These are phyloP conservation scores for Ceratosolen fusciceps DNA, from an alignment of 1,140 invertebrate genomes.

Conservation along the genomic window DNA sequence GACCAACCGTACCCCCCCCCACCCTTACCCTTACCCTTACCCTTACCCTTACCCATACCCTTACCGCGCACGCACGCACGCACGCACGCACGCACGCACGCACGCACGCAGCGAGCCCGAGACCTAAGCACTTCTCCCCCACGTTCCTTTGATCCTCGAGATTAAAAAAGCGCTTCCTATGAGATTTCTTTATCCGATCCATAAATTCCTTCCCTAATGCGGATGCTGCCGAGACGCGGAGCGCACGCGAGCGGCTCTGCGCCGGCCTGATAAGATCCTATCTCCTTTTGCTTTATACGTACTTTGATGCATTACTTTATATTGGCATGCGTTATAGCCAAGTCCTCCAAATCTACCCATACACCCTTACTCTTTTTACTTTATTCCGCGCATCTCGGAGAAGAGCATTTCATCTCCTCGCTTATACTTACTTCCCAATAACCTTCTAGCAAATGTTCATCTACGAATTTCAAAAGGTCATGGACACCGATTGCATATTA, in stretches of 20 bases:
- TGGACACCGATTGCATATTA: no score
- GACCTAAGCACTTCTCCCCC: neutral
- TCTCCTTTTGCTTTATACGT: slow-evolving; percentile 32
- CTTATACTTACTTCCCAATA: no score
- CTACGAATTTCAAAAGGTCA: no score
- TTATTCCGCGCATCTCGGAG: no score
- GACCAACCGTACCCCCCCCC: neutral
- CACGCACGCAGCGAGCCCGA: neutral
- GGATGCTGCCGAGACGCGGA: neutral
- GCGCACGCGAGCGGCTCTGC: slow-evolving; percentile 11
- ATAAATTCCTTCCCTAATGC: slow-evolving; percentile 31
- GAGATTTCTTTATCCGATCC: slow-evolving; percentile 46
- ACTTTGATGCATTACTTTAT: slow-evolving; percentile 42
- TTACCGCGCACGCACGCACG: neutral
- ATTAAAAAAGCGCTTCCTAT: slow-evolving; percentile 46
- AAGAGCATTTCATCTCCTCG: no score
- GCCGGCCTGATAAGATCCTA: slow-evolving; percentile 30
- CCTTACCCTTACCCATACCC: no score
- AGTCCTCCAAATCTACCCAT: neutral
- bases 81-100: neutral
- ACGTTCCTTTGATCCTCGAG: slow-evolving; percentile 25
- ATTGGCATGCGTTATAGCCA: slow-evolving; percentile 17
- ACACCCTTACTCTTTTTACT: neutral
- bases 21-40: neutral
- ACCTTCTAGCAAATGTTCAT: no score